These are phyloP conservation scores for Thalassaphorura encarpata DNA, from an alignment of 1,140 invertebrate species.

Conservation along the genomic window DNA sequence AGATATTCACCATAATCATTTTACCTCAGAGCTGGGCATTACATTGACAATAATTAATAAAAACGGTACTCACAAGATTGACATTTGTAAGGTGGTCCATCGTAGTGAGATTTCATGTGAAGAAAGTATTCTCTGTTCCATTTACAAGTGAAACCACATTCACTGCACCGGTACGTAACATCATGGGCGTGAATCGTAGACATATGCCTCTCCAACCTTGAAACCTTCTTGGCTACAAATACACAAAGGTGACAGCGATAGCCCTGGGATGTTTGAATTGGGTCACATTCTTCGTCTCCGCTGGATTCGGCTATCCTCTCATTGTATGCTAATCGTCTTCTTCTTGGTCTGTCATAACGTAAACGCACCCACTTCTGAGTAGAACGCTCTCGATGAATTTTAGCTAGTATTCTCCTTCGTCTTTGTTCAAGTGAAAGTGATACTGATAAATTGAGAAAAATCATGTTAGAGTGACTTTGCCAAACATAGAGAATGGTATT, in stretches of 20 bases:
- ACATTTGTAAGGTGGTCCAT: slow-evolving; percentile 53
- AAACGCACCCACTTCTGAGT: slow-evolving; percentile 26
- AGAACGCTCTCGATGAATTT: slow-evolving; percentile 20
- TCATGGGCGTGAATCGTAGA: slow-evolving; percentile 46
- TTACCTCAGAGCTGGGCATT: not conserved
- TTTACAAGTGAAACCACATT: slow-evolving; percentile 53
- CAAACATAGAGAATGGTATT: too few species aligned
- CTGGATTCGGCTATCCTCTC: slow-evolving; percentile 27
- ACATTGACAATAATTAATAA: too few species aligned
- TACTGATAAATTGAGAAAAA: not conserved
- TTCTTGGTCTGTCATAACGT: slow-evolving; percentile 20
- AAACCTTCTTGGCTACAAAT: slow-evolving; percentile 41
- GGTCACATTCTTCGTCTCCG: slow-evolving; percentile 33
- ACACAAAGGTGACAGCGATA: slow-evolving; percentile 44
- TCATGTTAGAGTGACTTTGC: too few species aligned
- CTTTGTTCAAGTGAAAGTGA: slow-evolving; percentile 19
- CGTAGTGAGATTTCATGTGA: slow-evolving; percentile 54
- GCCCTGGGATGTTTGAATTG: slow-evolving; percentile 23
- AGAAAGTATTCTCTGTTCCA: slow-evolving; percentile 53
- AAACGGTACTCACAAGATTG: slow-evolving; percentile 46
- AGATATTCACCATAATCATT: not conserved
- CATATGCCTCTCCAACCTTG: slow-evolving; percentile 44
- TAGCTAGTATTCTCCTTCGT: slow-evolving; percentile 16
- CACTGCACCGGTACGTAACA: slow-evolving; percentile 50
- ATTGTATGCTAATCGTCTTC: slow-evolving; percentile 7